Conservation (phyloP, 2,888 invertebrate genomes). For the Erannis defoliaria region DNA sequence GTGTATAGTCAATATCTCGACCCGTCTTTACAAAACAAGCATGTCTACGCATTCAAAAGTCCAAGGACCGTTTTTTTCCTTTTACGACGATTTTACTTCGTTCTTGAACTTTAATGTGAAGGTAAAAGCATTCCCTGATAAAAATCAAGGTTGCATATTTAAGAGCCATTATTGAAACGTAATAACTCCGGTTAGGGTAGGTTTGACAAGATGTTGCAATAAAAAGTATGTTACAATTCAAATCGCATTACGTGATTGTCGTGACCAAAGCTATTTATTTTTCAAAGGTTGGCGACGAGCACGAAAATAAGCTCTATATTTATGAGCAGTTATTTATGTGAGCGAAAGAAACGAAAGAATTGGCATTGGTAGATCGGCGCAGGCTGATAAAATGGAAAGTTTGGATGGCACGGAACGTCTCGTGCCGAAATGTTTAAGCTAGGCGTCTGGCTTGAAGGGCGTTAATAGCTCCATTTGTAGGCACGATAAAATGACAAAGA, state of each 20-base stretch:
- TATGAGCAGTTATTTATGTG: constrained; percentile 67
- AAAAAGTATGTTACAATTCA: constrained; percentile 72
- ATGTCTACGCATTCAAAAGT: constrained; percentile 25
- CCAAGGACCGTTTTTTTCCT: constrained; percentile 34
- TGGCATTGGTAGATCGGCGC: constrained; percentile 53
- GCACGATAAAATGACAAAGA: constrained; percentile 33
- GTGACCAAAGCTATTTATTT: constrained; percentile 78
- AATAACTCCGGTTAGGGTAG: constrained; percentile 72
- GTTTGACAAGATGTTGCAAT: constrained; percentile 74
- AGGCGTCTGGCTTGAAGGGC: constrained; percentile 41
- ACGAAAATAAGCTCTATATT: constrained; percentile 76
- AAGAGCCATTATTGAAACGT: constrained; percentile 64
- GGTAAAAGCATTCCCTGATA: constrained; percentile 54
- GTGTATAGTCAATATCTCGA: not conserved
- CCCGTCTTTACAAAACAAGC: not conserved
- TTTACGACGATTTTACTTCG: constrained; percentile 39
- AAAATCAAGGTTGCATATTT: constrained; percentile 69
- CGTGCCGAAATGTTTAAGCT: constrained; percentile 50
- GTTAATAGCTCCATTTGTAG: constrained; percentile 44
- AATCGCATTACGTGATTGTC: constrained; percentile 73
- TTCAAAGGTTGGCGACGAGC: constrained; percentile 68
- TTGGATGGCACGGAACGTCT: constrained; percentile 41
- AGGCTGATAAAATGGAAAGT: constrained; percentile 61
- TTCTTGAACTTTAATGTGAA: constrained; percentile 67
- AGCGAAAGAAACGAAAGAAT: constrained; percentile 58